These are phyloP conservation scores for Saxicola maurus DNA, from an alignment of 2,797 vertebrate genomes.

Conservation along the genomic window DNA sequence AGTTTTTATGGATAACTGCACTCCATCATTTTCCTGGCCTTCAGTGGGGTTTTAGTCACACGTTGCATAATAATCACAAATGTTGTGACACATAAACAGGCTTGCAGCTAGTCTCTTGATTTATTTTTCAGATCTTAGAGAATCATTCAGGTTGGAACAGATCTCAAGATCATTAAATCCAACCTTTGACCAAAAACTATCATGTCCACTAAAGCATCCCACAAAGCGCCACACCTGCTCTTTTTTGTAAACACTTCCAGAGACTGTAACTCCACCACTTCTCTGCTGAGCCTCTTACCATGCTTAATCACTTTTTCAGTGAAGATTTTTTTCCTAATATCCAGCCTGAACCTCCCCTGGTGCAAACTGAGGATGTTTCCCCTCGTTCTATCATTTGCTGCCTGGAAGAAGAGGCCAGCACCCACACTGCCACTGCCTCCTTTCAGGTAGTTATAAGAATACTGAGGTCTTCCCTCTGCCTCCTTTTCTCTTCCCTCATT, in stretches of 20 bases:
- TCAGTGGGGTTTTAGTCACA: neutral
- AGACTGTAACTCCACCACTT: neutral
- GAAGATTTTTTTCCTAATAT: neutral
- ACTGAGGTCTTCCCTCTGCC: neutral
- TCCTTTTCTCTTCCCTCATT: neutral
- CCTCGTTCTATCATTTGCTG: accelerated
- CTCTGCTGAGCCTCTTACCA: neutral
- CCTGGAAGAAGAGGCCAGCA: neutral
- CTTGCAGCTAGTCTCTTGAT: neutral
- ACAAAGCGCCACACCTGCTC: neutral
- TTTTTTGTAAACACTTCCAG: neutral
- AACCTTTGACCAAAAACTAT: neutral
- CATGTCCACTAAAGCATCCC: neutral
- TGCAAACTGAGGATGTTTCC: neutral
- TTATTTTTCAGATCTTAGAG: neutral
- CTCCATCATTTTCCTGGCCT: neutral
- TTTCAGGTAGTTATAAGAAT: neutral
- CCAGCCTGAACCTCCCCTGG: neutral
- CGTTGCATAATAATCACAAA: neutral
- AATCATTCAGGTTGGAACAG: neutral
- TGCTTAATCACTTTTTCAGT: neutral
- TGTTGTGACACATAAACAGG: neutral
- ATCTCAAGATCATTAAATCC: neutral
- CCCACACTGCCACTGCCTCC: neutral
- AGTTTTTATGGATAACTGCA: neutral